Conservation (phyloP, 1,140 invertebrate species). For the Pogonognathellus flavescens region DNA sequence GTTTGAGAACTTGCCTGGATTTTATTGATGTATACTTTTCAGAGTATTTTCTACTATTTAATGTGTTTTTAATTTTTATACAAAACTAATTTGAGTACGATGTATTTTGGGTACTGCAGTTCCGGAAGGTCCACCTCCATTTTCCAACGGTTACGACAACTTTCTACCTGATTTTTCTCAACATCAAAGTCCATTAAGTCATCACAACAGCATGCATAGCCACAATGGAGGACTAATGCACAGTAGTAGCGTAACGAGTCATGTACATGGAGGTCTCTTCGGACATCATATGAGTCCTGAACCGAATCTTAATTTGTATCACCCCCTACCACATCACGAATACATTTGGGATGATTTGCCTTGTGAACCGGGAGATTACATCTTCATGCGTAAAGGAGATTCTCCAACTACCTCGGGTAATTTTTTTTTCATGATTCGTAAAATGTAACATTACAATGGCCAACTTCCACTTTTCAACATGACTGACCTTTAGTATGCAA, state of each 20-base stretch:
- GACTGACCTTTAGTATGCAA: no score
- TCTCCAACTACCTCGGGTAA: slow-evolving; percentile 64
- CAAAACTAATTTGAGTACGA: no score
- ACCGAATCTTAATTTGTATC: slow-evolving; percentile 25
- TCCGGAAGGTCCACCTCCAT: slow-evolving; percentile 59
- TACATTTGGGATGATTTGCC: slow-evolving; percentile 64
- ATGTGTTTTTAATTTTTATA: no score
- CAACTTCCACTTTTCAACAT: neutral
- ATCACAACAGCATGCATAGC: neutral
- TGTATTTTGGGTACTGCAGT: slow-evolving; percentile 13
- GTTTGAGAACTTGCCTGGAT: no score
- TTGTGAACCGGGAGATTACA: slow-evolving; percentile 53
- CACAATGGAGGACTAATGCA: slow-evolving; percentile 8
- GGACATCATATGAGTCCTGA: slow-evolving; percentile 33
- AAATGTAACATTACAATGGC: no score
- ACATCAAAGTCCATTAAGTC: slow-evolving; percentile 50
- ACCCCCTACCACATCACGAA: slow-evolving; percentile 53
- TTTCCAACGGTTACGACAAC: slow-evolving; percentile 60
- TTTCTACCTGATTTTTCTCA: slow-evolving; percentile 59
- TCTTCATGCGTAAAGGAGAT: slow-evolving; percentile 58
- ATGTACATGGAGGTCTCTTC: slow-evolving; percentile 8
- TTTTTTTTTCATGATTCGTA: no score
- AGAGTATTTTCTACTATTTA: no score
- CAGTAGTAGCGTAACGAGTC: slow-evolving; percentile 15
- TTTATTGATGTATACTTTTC: no score